These are phyloP conservation scores for Lepetodrilus schrolli DNA, from an alignment of 2,888 invertebrate species.

Conservation along the genomic window DNA sequence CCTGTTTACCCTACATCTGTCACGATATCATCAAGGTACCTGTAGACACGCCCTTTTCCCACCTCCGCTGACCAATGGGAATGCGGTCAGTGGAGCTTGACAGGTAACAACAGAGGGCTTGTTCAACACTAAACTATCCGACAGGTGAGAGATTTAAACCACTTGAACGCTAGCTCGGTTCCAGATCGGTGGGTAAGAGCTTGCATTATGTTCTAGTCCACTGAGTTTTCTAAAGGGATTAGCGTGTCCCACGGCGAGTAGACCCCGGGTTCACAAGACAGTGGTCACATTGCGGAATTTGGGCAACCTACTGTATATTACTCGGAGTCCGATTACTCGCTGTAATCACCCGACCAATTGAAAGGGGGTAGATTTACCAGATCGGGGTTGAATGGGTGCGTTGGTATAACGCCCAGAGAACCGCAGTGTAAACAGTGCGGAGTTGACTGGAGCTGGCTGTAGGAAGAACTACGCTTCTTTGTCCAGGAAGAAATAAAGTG, in stretches of 20 bases:
- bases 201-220: background rate
- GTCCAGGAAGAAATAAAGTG: background rate
- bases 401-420: background rate
- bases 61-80: background rate
- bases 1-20: slow-evolving; percentile 9
- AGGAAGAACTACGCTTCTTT: background rate
- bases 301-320: slow-evolving; percentile 4
- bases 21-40: background rate
- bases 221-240: slow-evolving; percentile 13
- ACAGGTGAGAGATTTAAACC: slow-evolving; percentile 19
- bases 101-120: background rate
- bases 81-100: background rate
- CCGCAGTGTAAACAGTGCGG: background rate
- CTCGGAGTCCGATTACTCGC: slow-evolving; percentile 1
- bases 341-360: background rate
- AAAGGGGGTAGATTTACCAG: background rate
- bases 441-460: background rate
- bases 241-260: background rate
- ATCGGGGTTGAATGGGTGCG: slow-evolving; percentile 7
- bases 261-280: background rate
- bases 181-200: background rate
- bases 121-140: background rate
- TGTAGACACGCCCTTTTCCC: background rate
- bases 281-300: background rate
- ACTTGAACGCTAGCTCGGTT: background rate